phyloP scores from a whole-genome alignment of 2,888 invertebrate species.

The Acleris holmiana region DNA sequence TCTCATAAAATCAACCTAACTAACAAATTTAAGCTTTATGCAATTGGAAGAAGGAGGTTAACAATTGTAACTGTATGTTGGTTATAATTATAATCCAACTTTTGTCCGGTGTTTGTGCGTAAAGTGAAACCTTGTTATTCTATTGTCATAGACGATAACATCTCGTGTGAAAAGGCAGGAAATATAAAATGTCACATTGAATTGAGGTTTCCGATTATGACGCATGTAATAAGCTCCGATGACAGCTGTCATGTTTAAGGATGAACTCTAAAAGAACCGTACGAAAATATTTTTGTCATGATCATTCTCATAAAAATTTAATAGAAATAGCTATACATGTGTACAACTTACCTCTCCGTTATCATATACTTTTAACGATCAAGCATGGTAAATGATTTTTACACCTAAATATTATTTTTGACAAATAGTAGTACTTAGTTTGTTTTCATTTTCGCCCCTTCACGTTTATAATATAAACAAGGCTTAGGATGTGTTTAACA shows the following conservation, averaged over 20 bases:
- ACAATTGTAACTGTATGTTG: slow-evolving; percentile 42
- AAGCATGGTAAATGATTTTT: no score
- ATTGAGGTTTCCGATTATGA: slow-evolving; percentile 14
- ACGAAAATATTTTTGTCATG: no score
- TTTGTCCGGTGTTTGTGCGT: slow-evolving; percentile 43
- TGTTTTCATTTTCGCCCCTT: no score
- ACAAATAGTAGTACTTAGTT: no score
- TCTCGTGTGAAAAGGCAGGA: slow-evolving; percentile 20
- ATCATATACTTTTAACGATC: no score
- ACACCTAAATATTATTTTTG: no score
- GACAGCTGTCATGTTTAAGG: not conserved
- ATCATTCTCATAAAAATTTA: no score
- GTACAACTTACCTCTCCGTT: no score
- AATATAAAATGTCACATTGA: slow-evolving; percentile 31
- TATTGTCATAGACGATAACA: slow-evolving; percentile 26
- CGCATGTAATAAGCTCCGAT: not conserved
- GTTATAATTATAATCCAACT: slow-evolving; percentile 46
- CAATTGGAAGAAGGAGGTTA: slow-evolving; percentile 19
- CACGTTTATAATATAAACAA: no score
- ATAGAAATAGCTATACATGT: no score
- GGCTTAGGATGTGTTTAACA: no score
- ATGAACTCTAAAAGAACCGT: no score
- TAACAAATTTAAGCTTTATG: slow-evolving; percentile 14
- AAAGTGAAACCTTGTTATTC: slow-evolving; percentile 36
- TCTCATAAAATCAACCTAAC: not conserved